phyloP scores from a whole-genome alignment of 2,888 invertebrate species.

The Tenodera sinensis region DNA sequence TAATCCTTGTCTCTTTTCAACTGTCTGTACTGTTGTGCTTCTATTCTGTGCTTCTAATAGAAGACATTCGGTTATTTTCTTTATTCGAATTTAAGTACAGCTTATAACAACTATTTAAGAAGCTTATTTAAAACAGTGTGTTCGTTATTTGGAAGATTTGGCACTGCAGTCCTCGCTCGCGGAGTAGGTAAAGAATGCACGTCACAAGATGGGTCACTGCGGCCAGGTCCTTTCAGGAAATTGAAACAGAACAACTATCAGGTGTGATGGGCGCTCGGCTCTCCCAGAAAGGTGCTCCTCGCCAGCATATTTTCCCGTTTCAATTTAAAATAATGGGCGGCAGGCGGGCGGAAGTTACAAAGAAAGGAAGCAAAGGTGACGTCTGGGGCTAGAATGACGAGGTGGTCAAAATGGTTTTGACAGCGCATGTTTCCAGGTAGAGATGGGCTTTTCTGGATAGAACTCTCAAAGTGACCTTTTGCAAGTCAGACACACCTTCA shows the following conservation, averaged over 20 bases:
- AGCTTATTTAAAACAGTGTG: too few species aligned
- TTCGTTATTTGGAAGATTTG: too few species aligned
- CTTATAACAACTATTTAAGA: too few species aligned
- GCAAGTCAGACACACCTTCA: neutral
- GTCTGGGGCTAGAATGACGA: neutral
- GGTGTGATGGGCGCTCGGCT: neutral
- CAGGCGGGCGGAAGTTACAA: neutral
- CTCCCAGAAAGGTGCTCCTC: neutral
- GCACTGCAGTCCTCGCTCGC: too few species aligned
- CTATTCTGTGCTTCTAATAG: too few species aligned
- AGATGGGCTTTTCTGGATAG: neutral
- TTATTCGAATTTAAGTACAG: too few species aligned
- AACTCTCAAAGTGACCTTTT: neutral
- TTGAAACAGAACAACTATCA: neutral
- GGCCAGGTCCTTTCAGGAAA: neutral
- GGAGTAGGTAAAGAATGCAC: neutral
- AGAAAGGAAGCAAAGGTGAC: neutral
- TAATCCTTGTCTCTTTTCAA: too few species aligned
- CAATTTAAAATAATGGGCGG: constrained; percentile 18
- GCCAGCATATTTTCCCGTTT: constrained; percentile 8
- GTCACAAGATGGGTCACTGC: neutral
- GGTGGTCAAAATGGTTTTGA: neutral
- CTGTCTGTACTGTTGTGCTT: too few species aligned
- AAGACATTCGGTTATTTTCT: too few species aligned
- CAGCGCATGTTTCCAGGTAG: neutral